Evolutionary conservation across 1,140 invertebrate species (phyloP).

Genomic region (Drosophila rhopaloa): DNA sequence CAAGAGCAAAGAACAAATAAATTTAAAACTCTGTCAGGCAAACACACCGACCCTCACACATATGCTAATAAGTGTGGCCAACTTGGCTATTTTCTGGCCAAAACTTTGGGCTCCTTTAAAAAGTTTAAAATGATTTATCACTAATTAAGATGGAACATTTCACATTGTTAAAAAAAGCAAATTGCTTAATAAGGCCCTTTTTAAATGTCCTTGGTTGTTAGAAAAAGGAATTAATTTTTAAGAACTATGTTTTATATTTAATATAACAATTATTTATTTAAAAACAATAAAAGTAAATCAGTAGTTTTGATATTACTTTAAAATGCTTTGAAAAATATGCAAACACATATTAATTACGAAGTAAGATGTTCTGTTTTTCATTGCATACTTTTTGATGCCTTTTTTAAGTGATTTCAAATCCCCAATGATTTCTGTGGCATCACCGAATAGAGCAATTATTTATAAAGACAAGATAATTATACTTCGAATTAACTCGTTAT

Average conservation of each 20-base stretch:
- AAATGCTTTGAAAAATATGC: background rate
- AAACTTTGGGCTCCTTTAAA: background rate
- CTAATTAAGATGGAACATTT: background rate
- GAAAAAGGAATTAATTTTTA: too few relatives aligned
- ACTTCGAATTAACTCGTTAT: background rate
- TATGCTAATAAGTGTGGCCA: slow-evolving; percentile 21
- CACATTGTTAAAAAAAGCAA: background rate
- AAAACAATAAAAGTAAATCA: background rate
- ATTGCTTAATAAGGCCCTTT: too few relatives aligned
- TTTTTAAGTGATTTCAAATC: background rate
- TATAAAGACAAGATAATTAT: background rate
- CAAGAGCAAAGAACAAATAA: slow-evolving; percentile 61
- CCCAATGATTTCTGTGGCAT: background rate
- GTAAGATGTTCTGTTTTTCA: too few relatives aligned
- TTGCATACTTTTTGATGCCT: background rate
- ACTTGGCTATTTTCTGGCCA: slow-evolving; percentile 7
- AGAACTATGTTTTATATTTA: too few relatives aligned
- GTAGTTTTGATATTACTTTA: background rate
- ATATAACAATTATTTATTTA: too few relatives aligned
- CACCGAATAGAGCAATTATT: background rate
- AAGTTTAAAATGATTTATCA: background rate
- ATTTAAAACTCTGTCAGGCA: slow-evolving; percentile 64
- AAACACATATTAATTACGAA: background rate
- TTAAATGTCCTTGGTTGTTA: too few relatives aligned
- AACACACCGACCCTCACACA: slow-evolving; percentile 9